Evolutionary conservation across 2,113 vertebrate species (phyloP).

Genomic region (Nyctibius bracteatus): DNA sequence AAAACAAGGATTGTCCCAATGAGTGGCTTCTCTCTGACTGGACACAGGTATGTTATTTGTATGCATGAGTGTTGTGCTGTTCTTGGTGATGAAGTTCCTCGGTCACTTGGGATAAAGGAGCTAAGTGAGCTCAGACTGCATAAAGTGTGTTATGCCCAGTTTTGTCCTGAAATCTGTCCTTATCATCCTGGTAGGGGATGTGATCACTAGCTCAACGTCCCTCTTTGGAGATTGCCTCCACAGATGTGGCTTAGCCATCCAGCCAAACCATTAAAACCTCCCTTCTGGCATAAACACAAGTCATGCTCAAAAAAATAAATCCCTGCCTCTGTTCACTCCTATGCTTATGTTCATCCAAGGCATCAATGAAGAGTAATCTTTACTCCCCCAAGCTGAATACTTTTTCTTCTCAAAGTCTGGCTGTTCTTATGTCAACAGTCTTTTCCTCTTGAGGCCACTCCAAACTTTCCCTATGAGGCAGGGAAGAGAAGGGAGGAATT

Average conservation of each 20-base stretch:
- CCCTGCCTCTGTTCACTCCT: not conserved
- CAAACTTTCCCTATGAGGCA: not conserved
- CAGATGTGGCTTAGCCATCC: not conserved
- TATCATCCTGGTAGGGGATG: not conserved
- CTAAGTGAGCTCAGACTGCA: not conserved
- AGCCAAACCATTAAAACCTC: not conserved
- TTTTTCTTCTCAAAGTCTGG: not conserved
- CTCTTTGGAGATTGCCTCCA: not conserved
- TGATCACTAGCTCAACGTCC: not conserved
- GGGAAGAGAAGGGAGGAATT: not conserved
- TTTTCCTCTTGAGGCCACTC: not conserved
- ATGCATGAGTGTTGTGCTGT: not conserved
- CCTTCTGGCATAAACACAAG: not conserved
- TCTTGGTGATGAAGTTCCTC: not conserved
- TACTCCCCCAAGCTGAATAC: not conserved
- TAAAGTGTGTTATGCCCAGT: not conserved
- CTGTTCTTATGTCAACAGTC: not conserved
- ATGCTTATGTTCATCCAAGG: not conserved
- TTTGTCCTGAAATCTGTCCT: not conserved
- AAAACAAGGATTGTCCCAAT: slow-evolving; percentile 79
- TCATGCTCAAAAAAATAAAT: not conserved
- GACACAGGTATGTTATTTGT: slow-evolving; percentile 80
- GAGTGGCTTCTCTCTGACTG: slow-evolving; percentile 87
- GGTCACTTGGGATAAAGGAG: not conserved
- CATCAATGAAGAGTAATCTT: not conserved